phyloP scores from a whole-genome alignment of 2,888 invertebrate genomes.

The Ecliptopera silaceata region DNA sequence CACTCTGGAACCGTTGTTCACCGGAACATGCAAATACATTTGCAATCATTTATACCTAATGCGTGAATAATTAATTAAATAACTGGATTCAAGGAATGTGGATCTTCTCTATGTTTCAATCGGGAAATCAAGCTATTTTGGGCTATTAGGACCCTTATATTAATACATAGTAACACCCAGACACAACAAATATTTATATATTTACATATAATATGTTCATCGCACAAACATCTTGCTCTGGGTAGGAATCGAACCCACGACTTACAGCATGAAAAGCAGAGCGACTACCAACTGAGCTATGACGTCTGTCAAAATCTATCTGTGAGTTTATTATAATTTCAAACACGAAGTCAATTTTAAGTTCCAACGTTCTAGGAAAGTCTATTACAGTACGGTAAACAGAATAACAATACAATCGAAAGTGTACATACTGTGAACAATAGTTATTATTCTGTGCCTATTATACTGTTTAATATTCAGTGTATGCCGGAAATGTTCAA shows the following conservation, averaged over 20 bases:
- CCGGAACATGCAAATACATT: constrained; percentile 35
- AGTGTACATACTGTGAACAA: constrained; percentile 54
- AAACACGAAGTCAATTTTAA: constrained; percentile 16
- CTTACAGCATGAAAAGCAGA: no score
- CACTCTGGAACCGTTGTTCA: constrained; percentile 8
- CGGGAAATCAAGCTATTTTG: constrained; percentile 1
- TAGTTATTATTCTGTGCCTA: constrained; percentile 15
- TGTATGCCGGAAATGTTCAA: constrained; percentile 18
- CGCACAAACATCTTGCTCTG: no score
- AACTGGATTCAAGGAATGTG: not conserved
- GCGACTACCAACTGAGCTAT: no score
- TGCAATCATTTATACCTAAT: constrained; percentile 26
- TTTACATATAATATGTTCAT: no score
- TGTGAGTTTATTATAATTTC: constrained; percentile 3
- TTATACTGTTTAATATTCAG: constrained; percentile 17
- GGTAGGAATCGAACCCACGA: no score
- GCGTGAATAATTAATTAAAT: constrained; percentile 26
- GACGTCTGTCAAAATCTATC: no score
- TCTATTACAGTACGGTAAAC: constrained; percentile 8
- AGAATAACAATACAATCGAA: constrained; percentile 67
- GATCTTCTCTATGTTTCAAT: not conserved
- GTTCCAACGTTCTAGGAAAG: constrained; percentile 26
- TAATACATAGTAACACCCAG: not conserved
- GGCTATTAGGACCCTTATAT: no score
- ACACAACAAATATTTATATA: no score